Conservation (phyloP, 2,113 vertebrate genomes). For the Coptodon rendalli region DNA sequence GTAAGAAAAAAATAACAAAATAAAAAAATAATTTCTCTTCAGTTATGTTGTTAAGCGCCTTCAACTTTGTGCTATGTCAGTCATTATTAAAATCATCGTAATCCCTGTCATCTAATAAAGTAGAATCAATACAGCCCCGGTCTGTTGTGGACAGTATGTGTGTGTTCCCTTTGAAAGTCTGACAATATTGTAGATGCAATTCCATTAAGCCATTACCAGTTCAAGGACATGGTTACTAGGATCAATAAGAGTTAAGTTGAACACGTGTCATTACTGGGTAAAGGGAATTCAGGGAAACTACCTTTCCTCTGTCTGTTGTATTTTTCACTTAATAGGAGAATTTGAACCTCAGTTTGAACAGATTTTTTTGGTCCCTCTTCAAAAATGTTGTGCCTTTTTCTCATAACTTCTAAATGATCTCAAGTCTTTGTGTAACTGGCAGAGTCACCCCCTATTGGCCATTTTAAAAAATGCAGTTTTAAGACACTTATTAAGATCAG, state of each 20-base stretch:
- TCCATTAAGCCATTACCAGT: constrained; percentile 30
- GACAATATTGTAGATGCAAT: constrained; percentile 21
- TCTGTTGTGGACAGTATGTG: background rate
- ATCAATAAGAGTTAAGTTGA: constrained; percentile 25
- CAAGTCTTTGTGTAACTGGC: background rate
- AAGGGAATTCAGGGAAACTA: background rate
- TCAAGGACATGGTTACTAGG: constrained; percentile 29
- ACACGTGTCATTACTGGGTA: background rate
- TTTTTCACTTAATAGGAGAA: background rate
- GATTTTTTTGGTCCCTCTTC: constrained; percentile 7
- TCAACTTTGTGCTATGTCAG: background rate
- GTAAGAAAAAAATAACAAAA: background rate
- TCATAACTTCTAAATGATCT: background rate
- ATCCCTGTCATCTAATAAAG: constrained; percentile 38
- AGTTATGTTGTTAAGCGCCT: background rate
- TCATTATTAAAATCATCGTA: constrained; percentile 4
- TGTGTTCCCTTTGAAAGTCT: constrained; percentile 14
- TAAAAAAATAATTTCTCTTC: rapidly evolving
- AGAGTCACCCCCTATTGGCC: background rate
- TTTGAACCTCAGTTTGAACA: constrained; percentile 6
- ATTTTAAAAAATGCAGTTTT: background rate
- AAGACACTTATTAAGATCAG: background rate
- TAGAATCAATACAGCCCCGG: constrained; percentile 33
- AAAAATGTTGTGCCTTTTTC: background rate
- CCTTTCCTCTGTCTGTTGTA: background rate